Conservation (phyloP, 2,888 invertebrate species). For the Halictus quadricinctus region DNA sequence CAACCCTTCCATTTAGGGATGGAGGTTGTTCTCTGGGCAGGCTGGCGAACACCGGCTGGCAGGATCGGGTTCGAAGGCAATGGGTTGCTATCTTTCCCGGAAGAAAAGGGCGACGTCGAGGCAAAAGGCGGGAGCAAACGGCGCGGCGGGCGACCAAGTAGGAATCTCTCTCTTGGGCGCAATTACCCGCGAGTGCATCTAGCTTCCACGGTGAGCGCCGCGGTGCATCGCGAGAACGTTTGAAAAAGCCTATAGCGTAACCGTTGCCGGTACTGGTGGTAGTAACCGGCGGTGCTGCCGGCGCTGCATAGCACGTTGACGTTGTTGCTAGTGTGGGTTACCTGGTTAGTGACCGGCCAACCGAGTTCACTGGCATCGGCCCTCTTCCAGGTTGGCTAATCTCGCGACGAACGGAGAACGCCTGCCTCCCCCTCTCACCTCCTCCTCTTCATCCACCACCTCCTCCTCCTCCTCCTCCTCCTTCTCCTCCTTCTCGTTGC, state of each 20-base stretch:
- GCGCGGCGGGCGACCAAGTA: constrained; percentile 25
- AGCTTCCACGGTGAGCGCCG: constrained; percentile 47
- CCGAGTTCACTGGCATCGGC: constrained; percentile 83
- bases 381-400: constrained; percentile 81
- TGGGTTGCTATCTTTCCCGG: constrained; percentile 38
- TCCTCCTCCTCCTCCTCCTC: background rate
- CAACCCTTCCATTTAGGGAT: background rate
- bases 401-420: constrained; percentile 76
- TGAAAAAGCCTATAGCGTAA: constrained; percentile 79
- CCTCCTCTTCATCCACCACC: background rate
- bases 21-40: background rate
- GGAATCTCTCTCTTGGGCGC: constrained; percentile 68
- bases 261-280: constrained; percentile 77
- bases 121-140: constrained; percentile 46
- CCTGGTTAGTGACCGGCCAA: constrained; percentile 83
- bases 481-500: background rate
- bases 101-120: constrained; percentile 53
- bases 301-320: constrained; percentile 80
- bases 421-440: constrained; percentile 37
- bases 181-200: constrained; percentile 68
- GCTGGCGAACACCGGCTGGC: background rate
- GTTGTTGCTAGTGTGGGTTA: constrained; percentile 82
- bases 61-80: constrained; percentile 18
- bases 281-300: constrained; percentile 40
- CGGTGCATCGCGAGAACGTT: constrained; percentile 69